Conservation (phyloP, 2,888 invertebrate species). For the Diloba caeruleocephala region DNA sequence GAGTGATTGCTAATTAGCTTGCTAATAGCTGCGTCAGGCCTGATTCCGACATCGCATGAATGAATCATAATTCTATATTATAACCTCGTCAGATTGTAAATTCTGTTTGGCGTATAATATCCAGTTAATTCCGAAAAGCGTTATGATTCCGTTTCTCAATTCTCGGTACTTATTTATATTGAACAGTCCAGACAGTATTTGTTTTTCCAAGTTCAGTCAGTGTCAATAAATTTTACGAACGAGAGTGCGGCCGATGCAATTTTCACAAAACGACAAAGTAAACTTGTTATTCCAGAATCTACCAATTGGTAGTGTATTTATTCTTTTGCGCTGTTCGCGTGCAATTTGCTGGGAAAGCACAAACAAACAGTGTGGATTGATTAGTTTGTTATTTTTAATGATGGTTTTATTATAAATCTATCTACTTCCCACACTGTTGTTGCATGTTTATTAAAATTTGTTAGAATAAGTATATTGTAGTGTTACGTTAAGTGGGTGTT, state of each 20-base stretch:
- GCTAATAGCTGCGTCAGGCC: slow-evolving; percentile 25
- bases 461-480: too few relatives aligned
- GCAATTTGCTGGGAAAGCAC: slow-evolving; percentile 37
- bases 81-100: slow-evolving; percentile 22
- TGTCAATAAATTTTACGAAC: slow-evolving; percentile 61
- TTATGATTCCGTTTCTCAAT: slow-evolving; percentile 29
- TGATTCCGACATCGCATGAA: slow-evolving; percentile 28
- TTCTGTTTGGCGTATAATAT: slow-evolving; percentile 44
- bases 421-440: too few relatives aligned
- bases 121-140: slow-evolving; percentile 23
- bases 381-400: slow-evolving; percentile 43
- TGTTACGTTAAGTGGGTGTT: too few relatives aligned
- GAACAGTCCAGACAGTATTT: slow-evolving; percentile 30
- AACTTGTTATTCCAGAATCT: slow-evolving; percentile 58
- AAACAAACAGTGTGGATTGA: slow-evolving; percentile 40
- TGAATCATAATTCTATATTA: slow-evolving; percentile 49
- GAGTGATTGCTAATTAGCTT: slow-evolving; percentile 51
- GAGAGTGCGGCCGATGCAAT: slow-evolving; percentile 61
- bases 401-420: too few relatives aligned
- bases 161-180: slow-evolving; percentile 40
- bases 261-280: slow-evolving; percentile 63
- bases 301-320: slow-evolving; percentile 57
- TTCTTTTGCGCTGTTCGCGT: slow-evolving; percentile 51
- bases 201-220: slow-evolving; percentile 40
- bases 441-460: too few relatives aligned